A percentile compares a stretch with the other conserved stretches of the same genome.
phyloP scores from a whole-genome alignment of 1,140 invertebrate genomes.

The Papilio glaucus region DNA sequence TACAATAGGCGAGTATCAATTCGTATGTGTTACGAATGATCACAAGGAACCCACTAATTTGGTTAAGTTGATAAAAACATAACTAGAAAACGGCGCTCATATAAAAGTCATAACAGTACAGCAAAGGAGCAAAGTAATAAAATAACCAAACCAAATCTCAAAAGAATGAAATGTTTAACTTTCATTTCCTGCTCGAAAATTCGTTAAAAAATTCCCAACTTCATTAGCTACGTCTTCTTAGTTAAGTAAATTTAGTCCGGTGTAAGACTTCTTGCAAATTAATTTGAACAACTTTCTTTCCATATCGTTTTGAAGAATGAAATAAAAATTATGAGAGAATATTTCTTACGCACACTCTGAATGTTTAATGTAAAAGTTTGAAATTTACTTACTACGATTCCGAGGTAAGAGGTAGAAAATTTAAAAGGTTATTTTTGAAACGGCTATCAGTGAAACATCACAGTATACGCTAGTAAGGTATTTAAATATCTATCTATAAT shows the following conservation, averaged over 20 bases:
- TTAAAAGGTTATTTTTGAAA: too few relatives aligned
- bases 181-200: not conserved
- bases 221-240: not conserved
- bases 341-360: not conserved
- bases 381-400: not conserved
- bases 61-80: too few relatives aligned
- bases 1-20: too few relatives aligned
- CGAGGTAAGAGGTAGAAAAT: too few relatives aligned
- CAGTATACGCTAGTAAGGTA: too few relatives aligned
- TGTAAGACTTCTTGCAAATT: not conserved
- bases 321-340: not conserved
- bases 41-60: too few relatives aligned
- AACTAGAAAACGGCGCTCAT: too few relatives aligned
- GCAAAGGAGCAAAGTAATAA: too few relatives aligned
- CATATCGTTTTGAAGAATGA: not conserved
- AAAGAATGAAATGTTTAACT: not conserved
- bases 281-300: slow-evolving; percentile 14
- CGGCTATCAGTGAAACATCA: too few relatives aligned
- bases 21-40: too few relatives aligned
- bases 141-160: not conserved
- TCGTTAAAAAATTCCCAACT: not conserved
- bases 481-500: too few relatives aligned
- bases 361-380: slow-evolving; percentile 8
- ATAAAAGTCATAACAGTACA: not conserved
- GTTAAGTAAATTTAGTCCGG: slow-evolving; percentile 1